These are phyloP conservation scores for human DNA, from an alignment of 2,113 vertebrate species.

Conservation along the genomic window GRCh38 chr6:12085001-12085500, in stretches of 20 bases:
- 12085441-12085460: background rate
- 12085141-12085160: background rate
- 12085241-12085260: background rate
- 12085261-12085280: background rate
- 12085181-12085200: background rate
- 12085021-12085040: background rate
- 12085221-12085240: background rate
- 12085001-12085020: background rate
- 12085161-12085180: background rate
- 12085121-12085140: no score
- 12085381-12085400: background rate
- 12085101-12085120: background rate
- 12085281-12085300: background rate
- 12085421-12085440: no score
- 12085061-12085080: background rate
- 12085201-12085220: background rate
- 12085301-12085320: background rate
- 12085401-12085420: fast-evolving
- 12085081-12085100: background rate
- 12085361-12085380: fast-evolving
- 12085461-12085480: background rate
- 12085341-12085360: background rate
- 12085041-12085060: background rate
- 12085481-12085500: background rate
- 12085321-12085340: background rate